Percentiles rank a stretch among this genome's conserved stretches.
Conservation (phyloP, 2,113 vertebrate genomes). For the Colinus virginianus region DNA sequence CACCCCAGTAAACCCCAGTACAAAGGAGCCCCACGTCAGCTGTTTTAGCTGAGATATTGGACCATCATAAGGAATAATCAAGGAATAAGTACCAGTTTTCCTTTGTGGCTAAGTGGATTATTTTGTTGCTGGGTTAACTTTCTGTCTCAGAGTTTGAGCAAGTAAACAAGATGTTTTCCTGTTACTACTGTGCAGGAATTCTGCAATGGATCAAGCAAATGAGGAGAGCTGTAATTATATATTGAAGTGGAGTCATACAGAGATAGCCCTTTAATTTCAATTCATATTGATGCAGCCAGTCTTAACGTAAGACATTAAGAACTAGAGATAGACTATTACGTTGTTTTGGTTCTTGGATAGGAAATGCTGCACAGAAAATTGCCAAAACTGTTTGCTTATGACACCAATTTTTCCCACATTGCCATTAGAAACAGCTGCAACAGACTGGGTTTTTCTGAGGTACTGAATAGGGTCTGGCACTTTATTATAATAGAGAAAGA, state of each 20-base stretch:
- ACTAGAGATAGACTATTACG: not conserved
- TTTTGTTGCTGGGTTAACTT: not conserved
- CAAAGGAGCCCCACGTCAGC: not conserved
- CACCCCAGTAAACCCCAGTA: not conserved
- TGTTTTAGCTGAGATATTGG: not conserved
- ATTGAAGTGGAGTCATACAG: not conserved
- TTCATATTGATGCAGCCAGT: not conserved
- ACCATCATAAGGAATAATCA: not conserved
- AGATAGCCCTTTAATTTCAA: not conserved
- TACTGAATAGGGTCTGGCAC: not conserved
- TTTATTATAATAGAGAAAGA: not conserved
- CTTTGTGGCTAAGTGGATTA: not conserved
- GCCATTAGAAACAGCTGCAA: not conserved
- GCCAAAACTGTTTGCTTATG: not conserved
- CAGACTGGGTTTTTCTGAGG: not conserved
- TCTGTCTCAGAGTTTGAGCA: not conserved
- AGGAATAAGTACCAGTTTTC: not conserved
- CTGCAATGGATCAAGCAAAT: not conserved
- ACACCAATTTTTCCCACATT: not conserved
- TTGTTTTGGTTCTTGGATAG: not conserved
- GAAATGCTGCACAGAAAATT: slow-evolving; percentile 5
- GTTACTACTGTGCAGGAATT: not conserved
- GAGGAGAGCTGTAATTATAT: not conserved
- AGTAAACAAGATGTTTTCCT: not conserved
- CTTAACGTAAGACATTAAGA: not conserved